phyloP scores from a whole-genome alignment of 2,113 vertebrate species.

The Cyprinodon tularosa region DNA sequence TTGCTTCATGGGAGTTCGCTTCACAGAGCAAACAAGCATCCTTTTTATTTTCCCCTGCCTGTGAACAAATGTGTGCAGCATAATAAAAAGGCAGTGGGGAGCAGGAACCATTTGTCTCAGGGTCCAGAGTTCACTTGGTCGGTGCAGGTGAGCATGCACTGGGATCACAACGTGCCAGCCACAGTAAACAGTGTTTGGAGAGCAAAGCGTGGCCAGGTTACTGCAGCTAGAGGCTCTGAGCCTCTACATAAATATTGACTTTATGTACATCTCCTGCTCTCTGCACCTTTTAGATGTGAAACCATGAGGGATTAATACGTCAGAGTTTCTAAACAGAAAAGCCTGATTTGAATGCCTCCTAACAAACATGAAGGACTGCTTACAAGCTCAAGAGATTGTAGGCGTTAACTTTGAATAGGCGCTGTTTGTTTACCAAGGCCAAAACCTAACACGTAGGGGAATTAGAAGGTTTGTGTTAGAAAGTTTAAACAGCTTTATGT shows the following conservation, averaged over 20 bases:
- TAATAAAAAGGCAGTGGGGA: constrained; percentile 29
- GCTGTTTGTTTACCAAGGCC: constrained; percentile 16
- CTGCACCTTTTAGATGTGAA: constrained; percentile 27
- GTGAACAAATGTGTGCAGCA: constrained; percentile 37
- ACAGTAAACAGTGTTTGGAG: constrained; percentile 44
- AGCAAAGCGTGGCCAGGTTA: constrained; percentile 35
- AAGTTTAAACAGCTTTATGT: background rate
- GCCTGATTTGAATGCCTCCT: constrained; percentile 11
- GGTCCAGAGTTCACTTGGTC: constrained; percentile 57
- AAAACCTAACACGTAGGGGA: background rate
- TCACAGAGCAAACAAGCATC: constrained; percentile 15
- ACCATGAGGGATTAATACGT: constrained; percentile 3
- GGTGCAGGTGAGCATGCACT: constrained; percentile 37
- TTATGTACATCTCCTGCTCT: constrained; percentile 21
- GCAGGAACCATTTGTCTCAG: constrained; percentile 50
- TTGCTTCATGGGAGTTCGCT: constrained; percentile 4
- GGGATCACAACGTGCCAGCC: constrained; percentile 35
- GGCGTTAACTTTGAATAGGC: background rate
- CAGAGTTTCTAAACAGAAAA: constrained; percentile 10
- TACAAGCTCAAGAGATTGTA: background rate
- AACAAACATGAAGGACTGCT: constrained; percentile 14
- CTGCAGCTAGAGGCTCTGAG: constrained; percentile 30
- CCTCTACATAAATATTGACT: constrained; percentile 62
- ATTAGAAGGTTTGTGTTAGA: background rate
- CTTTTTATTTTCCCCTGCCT: constrained; percentile 5